Base-by-base conservation (phyloP, 2,113 vertebrate genomes). In the Xenus cinereus region DNA sequence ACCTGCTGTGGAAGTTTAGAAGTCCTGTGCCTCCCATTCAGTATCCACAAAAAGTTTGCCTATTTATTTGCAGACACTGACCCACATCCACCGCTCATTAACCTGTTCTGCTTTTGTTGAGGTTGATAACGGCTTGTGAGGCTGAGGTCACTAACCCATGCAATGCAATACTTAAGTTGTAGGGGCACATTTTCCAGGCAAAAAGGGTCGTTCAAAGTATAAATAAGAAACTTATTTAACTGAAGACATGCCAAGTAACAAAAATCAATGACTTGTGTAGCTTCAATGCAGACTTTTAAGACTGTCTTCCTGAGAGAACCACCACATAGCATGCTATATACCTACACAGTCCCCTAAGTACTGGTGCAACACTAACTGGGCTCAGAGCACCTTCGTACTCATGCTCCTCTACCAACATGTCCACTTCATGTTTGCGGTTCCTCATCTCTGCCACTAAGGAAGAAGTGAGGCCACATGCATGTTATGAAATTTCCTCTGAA, bases 291-390 rank as follows among this genome's bases (percentile, higher is more conserved):
- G 48, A 59, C 39, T 64, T 85, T 4, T 24, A 46, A 56, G 73
- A 46, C 20, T 66, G 21, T n/a, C 5, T 35, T 45, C 41, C 72
- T 37, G 5, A 2, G 26, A 63, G 51, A 14, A 18, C 0, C 0
- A 1, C 15, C 8, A 73, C 8, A 13, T 14, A 46, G 14, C 1
- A 0, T 12, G 7, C 59, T 27, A 35, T 6, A 4, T 7, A 43
- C 18, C 76, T 48, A n/a, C 24, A 51, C 18, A 24, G 43, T 20
- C 16, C 0, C 18, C 0, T 8, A 11, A 82, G 32, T 3, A 28
- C 53, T 46, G 57, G 12, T 4, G 7, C 41, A 51, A 16, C 2
- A 32, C n/a, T 84, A 35, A 33, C 24, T 16, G 39, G 7, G 18
- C 26, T 76, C 39, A 75, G 43, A 82, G 35, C 53, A 83, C 18